Conservation (phyloP, 64 coral and sea anemone genomes). For the Pocillopora damicornis region DNA sequence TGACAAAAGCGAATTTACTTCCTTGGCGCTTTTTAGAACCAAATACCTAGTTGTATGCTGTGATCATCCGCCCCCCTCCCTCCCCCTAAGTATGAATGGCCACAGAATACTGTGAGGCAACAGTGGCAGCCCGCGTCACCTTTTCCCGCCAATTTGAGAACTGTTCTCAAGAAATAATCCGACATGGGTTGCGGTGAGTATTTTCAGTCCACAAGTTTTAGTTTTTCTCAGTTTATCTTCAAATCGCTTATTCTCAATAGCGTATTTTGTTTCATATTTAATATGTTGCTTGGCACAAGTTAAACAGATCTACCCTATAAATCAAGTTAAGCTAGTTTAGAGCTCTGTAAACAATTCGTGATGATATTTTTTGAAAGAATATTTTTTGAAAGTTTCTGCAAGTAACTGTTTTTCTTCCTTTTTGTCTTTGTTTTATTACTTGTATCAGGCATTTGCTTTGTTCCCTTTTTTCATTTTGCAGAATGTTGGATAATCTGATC, state of each 20-base stretch:
- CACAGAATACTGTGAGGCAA: too few relatives aligned
- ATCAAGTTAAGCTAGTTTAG: neutral
- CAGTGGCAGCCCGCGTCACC: neutral
- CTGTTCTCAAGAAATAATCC: neutral
- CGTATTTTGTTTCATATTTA: neutral
- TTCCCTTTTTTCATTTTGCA: neutral
- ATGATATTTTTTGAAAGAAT: too few relatives aligned
- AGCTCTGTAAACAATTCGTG: too few relatives aligned
- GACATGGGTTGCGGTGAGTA: neutral
- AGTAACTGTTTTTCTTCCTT: too few relatives aligned
- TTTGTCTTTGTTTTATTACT: too few relatives aligned
- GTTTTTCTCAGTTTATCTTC: neutral
- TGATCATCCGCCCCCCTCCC: too few relatives aligned
- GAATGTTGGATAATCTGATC: neutral
- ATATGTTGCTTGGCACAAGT: too few relatives aligned
- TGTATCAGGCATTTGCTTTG: neutral
- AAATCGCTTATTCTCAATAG: neutral
- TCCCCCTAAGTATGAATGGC: too few relatives aligned
- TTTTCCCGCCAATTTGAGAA: conserved; percentile 33
- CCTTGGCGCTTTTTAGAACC: too few relatives aligned
- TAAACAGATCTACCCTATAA: neutral
- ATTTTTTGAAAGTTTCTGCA: too few relatives aligned
- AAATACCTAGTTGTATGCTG: too few relatives aligned
- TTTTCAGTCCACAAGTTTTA: neutral
- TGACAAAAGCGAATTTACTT: too few relatives aligned